A percentile compares a stretch with the other conserved stretches of the same genome.
These are phyloP conservation scores for Gryllus bimaculatus DNA, from an alignment of 1,140 invertebrate species.

Conservation along the genomic window DNA sequence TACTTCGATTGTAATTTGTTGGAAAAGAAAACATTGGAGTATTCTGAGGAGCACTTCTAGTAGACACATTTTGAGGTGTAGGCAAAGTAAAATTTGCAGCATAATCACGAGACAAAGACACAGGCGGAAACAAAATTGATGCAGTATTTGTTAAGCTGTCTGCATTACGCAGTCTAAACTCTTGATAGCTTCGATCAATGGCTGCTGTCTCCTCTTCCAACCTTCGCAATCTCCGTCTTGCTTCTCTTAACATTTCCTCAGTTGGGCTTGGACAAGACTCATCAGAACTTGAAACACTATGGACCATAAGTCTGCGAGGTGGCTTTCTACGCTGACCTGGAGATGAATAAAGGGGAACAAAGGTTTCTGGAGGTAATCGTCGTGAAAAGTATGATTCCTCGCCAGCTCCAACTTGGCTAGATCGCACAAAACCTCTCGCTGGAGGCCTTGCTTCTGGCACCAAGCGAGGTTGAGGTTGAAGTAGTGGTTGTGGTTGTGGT, in stretches of 20 bases:
- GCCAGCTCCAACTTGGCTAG: conserved; percentile 1
- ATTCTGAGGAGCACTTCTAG: not conserved
- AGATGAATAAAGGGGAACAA: not conserved
- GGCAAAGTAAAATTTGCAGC: not conserved
- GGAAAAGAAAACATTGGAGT: not conserved
- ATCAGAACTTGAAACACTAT: conserved; percentile 7
- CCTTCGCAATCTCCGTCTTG: conserved; percentile 28
- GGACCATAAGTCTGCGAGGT: conserved; percentile 1
- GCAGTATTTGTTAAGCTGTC: not conserved
- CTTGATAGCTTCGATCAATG: conserved; percentile 29
- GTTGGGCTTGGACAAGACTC: conserved; percentile 24
- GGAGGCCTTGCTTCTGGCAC: conserved; percentile 8
- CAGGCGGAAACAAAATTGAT: not conserved
- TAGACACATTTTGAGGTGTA: not conserved
- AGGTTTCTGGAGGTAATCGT: not conserved
- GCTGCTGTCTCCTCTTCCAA: conserved; percentile 33
- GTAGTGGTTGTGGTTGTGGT: conserved; percentile 23
- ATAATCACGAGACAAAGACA: not conserved
- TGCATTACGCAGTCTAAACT: conserved; percentile 21
- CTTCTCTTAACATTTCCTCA: conserved; percentile 31
- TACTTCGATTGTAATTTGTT: not conserved
- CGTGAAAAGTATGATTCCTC: not conserved
- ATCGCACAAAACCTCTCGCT: not conserved
- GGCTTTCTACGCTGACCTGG: conserved; percentile 9
- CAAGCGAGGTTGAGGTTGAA: conserved; percentile 23